These are phyloP conservation scores for Cephus cinctus DNA, from an alignment of 1,140 invertebrate species.

Conservation along the genomic window DNA sequence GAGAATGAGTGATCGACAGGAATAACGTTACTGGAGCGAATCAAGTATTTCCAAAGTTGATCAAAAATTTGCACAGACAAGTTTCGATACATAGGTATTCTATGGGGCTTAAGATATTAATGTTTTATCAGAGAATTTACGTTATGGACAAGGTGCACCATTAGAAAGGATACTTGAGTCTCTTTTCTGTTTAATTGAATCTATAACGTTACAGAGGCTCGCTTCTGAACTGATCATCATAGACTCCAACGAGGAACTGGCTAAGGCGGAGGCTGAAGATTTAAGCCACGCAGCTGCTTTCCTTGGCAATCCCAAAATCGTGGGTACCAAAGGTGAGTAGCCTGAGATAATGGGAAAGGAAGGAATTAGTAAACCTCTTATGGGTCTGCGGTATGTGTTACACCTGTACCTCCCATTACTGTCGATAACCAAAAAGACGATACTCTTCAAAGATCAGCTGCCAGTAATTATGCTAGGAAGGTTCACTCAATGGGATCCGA, in stretches of 20 bases:
- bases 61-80: neutral
- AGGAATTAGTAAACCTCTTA: no score
- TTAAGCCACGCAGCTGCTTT: conserved; percentile 62
- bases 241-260: conserved; percentile 59
- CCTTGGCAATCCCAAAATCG: conserved; percentile 41
- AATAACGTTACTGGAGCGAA: neutral
- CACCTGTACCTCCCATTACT: no score
- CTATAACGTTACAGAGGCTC: conserved; percentile 55
- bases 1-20: conserved; percentile 40
- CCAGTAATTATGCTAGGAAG: no score
- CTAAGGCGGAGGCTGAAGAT: conserved; percentile 63
- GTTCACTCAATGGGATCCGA: no score
- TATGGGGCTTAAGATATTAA: neutral
- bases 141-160: no score
- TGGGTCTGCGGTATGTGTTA: no score
- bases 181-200: neutral
- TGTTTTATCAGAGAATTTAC: no score
- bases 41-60: neutral
- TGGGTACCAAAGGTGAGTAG: conserved; percentile 44
- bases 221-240: conserved; percentile 61
- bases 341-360: no score
- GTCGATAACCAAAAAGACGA: no score
- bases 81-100: neutral
- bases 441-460: no score
- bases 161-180: no score